A percentile compares a stretch with the other conserved stretches of the same genome.
phyloP scores from a whole-genome alignment of 1,140 invertebrate genomes.

The Choristoneura fumiferana region DNA sequence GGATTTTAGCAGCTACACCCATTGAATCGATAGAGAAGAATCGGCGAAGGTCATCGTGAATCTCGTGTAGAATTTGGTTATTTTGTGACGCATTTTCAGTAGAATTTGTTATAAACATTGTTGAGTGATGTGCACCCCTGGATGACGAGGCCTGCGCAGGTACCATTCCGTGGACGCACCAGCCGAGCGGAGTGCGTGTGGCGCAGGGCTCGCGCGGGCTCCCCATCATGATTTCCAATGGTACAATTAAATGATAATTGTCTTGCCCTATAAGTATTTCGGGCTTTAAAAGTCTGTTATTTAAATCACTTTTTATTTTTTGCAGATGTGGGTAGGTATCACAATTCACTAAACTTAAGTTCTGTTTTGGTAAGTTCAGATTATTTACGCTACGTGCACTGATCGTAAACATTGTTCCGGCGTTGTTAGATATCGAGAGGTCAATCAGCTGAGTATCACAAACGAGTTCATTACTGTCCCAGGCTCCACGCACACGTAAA shows the following conservation, averaged over 20 bases:
- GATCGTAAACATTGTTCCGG: slow-evolving; percentile 17
- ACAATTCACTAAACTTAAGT: not conserved
- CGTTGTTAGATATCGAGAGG: slow-evolving; percentile 11
- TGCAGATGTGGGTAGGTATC: too few relatives aligned
- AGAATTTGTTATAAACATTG: too few relatives aligned
- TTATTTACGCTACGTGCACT: slow-evolving; percentile 4
- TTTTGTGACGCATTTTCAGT: too few relatives aligned
- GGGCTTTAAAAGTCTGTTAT: not conserved
- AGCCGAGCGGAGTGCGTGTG: too few relatives aligned
- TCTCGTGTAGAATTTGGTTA: too few relatives aligned
- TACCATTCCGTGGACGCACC: not conserved
- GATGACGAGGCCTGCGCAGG: not conserved
- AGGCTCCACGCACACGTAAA: slow-evolving; percentile 18
- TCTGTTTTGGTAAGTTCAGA: not conserved
- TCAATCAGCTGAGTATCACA: too few relatives aligned
- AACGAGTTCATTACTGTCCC: too few relatives aligned
- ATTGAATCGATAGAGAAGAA: not conserved
- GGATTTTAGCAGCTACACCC: not conserved
- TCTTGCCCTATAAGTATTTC: slow-evolving; percentile 1
- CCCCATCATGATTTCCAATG: not conserved
- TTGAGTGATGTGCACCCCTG: not conserved
- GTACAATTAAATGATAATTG: not conserved
- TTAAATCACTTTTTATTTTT: not conserved
- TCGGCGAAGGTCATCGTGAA: not conserved
- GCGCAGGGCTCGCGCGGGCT: not conserved